Percentiles rank a stretch among this genome's conserved stretches.
Conservation (phyloP, 2,797 vertebrate species). For the Sebastes taczanowskii region DNA sequence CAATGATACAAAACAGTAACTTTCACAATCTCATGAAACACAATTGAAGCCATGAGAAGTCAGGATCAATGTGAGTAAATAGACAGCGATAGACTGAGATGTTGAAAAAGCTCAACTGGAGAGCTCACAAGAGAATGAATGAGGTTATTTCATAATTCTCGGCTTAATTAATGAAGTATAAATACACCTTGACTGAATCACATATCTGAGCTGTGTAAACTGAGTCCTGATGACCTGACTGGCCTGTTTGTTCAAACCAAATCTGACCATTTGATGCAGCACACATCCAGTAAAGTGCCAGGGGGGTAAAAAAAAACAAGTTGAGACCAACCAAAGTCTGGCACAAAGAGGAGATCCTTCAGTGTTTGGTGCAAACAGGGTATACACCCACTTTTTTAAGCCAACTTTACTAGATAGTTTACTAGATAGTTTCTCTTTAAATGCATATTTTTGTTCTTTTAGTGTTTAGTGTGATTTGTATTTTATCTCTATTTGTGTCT, state of each 20-base stretch:
- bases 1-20: neutral
- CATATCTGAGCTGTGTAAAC: conserved; percentile 32
- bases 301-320: neutral
- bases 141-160: neutral
- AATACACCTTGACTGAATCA: conserved; percentile 34
- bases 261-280: conserved; percentile 10
- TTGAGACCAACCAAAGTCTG: conserved; percentile 5
- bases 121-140: neutral
- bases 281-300: conserved; percentile 8
- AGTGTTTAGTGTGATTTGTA: too few relatives aligned
- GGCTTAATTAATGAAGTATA: conserved; percentile 2
- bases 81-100: neutral
- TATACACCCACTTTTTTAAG: conserved; percentile 5
- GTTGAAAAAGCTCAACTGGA: neutral
- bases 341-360: conserved; percentile 1
- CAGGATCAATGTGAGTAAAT: neutral
- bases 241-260: conserved; percentile 32
- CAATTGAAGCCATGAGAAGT: neutral
- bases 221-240: conserved; percentile 12
- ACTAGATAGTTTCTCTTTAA: too few relatives aligned
- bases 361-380: conserved; percentile 11
- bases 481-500: too few relatives aligned
- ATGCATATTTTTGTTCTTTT: too few relatives aligned
- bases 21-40: neutral
- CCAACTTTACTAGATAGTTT: neutral